These are phyloP conservation scores for Myiotriccus ornatus DNA, from an alignment of 2,797 vertebrate species.

Conservation along the genomic window DNA sequence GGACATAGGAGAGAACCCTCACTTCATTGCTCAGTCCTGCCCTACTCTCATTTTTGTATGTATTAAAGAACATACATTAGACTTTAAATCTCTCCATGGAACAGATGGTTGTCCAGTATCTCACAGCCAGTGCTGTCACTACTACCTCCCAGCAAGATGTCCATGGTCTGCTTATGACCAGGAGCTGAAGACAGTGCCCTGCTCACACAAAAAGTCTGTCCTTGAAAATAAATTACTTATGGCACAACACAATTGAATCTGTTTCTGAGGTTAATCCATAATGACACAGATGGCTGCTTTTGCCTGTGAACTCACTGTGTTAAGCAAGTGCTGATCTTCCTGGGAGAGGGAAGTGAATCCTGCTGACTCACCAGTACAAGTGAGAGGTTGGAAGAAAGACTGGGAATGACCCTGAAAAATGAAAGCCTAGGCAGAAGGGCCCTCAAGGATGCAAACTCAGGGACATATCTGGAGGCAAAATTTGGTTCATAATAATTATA, in stretches of 20 bases:
- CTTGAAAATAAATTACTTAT: constrained; percentile 11
- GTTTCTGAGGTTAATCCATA: background rate
- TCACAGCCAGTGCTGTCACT: background rate
- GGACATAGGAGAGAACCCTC: background rate
- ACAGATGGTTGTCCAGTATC: background rate
- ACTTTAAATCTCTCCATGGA: background rate
- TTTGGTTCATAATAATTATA: background rate
- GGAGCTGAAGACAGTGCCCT: background rate
- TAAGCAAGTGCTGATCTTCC: background rate
- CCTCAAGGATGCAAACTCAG: background rate
- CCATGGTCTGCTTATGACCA: rapidly evolving
- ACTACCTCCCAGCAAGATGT: background rate
- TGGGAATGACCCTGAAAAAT: background rate
- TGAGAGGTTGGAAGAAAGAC: background rate
- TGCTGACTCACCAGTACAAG: background rate
- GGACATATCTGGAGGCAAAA: background rate
- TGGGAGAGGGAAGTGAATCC: background rate
- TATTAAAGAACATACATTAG: background rate
- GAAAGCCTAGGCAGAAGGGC: background rate
- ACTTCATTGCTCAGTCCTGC: background rate
- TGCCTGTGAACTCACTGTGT: background rate
- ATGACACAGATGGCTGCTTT: background rate
- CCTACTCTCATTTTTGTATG: rapidly evolving
- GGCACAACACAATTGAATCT: background rate
- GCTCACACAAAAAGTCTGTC: background rate